phyloP scores from a whole-genome alignment of 2,797 vertebrate genomes.

The Urosaurus nigricauda region DNA sequence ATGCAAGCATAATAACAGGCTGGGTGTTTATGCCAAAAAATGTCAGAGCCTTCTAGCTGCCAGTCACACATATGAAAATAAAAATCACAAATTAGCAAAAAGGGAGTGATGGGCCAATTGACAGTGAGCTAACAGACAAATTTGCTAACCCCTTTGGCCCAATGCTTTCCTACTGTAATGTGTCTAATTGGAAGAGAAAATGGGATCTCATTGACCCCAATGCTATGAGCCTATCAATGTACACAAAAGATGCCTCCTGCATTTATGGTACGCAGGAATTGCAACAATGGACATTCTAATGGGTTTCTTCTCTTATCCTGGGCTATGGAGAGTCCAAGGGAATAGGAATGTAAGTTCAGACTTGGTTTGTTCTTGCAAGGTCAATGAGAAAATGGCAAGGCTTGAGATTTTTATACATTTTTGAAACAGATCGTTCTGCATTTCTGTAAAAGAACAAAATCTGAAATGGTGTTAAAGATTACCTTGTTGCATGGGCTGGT shows the following conservation, averaged over 20 bases:
- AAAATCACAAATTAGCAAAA: slow-evolving; percentile 90
- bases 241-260: slow-evolving; percentile 26
- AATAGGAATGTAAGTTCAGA: no score
- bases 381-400: no score
- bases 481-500: no score
- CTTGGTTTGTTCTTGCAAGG: no score
- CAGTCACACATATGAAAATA: slow-evolving; percentile 95
- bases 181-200: slow-evolving; percentile 67
- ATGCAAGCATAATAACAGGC: slow-evolving; percentile 99
- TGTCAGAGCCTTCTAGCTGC: slow-evolving; percentile 91
- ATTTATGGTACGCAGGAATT: slow-evolving; percentile 43
- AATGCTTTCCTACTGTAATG: slow-evolving; percentile 66
- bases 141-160: slow-evolving; percentile 70
- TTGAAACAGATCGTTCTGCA: no score
- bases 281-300: slow-evolving; percentile 45
- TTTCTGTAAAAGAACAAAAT: no score
- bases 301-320: slow-evolving; percentile 37
- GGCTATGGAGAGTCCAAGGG: background rate
- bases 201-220: slow-evolving; percentile 64
- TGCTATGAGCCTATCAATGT: slow-evolving; percentile 51
- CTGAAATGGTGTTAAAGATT: no score
- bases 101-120: slow-evolving; percentile 84
- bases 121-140: slow-evolving; percentile 87
- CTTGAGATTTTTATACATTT: no score
- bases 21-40: slow-evolving; percentile 86